Evolutionary conservation across 2,888 invertebrate species (phyloP), one percentile per base, ranked within the genome.

Genomic region (Athetis lepigone): DNA sequence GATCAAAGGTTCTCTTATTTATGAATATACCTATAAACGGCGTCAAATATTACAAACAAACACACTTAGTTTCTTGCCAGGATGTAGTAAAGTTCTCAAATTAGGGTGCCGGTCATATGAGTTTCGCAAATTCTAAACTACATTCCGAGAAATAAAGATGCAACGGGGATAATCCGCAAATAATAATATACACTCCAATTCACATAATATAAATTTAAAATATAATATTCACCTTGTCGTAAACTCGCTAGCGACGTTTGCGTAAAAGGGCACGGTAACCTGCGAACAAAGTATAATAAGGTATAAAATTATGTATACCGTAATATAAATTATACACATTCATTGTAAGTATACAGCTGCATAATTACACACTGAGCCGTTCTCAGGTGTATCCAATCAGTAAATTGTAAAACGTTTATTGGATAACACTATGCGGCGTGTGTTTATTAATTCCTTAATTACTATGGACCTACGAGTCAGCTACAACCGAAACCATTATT

Each of bases 221-320:
- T 79, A 85, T 63, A 59, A 89, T 91, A 92, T 87, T 94, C 93
- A 95, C 97, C 97, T 97, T 97, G 97, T 92, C 96, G 95, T 96
- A 97, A 96, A 95, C 97, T 97, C 90, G 97, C 97, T 95, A 97
- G 96, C 92, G 97, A 97, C 93, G 96, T 96, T 95, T 96, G 96
- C 92, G 97, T 96, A 95, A 97, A 97, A 94, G 97, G 97, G 95
- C 97, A 97, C 95, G 97, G 96, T 95, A 97, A 96, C 96, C 97
- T 97, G 96, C 72, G 96, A 96, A 92, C 88, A 93, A 91, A 92
- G 69, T 75, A 64, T 68, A 68, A 55, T 43, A 63, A 52, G 8
- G 18, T 63, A 73, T 67, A 73, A 47, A 47, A 42, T 70, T 47
- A 69, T 62, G 27, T 49, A 66, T 39, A 70, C 64, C 46, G 54